phyloP scores from a whole-genome alignment of 2,113 vertebrate genomes.

The Aptenodytes forsteri region DNA sequence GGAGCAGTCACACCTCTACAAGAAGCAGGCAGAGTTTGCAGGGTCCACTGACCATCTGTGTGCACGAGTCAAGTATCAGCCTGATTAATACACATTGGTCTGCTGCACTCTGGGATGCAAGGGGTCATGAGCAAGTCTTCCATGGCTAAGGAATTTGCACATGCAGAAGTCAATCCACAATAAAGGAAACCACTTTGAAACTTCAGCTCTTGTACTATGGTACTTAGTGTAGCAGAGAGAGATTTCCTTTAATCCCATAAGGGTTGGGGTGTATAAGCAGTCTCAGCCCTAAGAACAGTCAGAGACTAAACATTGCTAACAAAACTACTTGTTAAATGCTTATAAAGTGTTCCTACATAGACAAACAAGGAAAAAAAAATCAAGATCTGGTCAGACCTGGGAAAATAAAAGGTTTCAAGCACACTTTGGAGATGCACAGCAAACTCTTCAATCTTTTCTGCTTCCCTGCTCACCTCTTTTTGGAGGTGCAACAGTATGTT shows the following conservation, averaged over 20 bases:
- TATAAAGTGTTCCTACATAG: neutral
- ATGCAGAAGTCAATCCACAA: neutral
- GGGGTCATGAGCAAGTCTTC: neutral
- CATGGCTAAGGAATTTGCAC: neutral
- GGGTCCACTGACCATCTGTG: neutral
- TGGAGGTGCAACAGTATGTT: rapidly evolving
- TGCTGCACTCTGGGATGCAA: neutral
- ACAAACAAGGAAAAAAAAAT: neutral
- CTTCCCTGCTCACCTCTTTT: neutral
- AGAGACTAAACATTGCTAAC: neutral
- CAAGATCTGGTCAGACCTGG: neutral
- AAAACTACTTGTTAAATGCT: neutral
- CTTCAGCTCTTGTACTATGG: neutral
- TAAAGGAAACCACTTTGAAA: neutral
- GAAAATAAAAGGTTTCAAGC: neutral
- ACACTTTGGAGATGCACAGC: neutral
- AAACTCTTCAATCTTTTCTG: neutral
- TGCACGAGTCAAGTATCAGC: neutral
- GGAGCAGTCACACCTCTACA: neutral
- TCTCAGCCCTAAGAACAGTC: neutral
- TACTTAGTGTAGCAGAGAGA: neutral
- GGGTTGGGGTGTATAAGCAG: neutral
- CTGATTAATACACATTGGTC: neutral
- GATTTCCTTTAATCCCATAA: neutral
- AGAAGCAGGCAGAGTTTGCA: neutral